These are phyloP conservation scores for Zosterops hypoxanthus DNA, from an alignment of 2,113 vertebrate species.

Conservation along the genomic window DNA sequence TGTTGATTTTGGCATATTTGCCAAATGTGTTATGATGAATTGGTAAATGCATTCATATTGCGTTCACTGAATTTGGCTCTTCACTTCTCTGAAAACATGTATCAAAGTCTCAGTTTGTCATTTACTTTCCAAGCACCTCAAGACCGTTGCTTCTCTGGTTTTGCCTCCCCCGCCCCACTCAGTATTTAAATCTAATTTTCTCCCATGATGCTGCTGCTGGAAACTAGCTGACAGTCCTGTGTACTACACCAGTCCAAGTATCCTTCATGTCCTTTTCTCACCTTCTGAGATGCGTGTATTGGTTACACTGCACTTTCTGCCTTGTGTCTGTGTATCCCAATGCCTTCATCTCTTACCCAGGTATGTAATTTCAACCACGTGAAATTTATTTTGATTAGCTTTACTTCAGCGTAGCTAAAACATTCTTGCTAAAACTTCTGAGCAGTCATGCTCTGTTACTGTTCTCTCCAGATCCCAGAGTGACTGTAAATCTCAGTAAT, in stretches of 20 bases:
- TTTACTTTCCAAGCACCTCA: not conserved
- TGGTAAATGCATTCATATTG: not conserved
- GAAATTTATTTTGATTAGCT: not conserved
- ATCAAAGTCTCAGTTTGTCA: not conserved
- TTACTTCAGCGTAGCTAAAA: not conserved
- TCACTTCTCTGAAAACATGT: not conserved
- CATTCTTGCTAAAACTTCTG: not conserved
- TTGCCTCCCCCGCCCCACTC: fast-evolving
- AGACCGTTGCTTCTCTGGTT: not conserved
- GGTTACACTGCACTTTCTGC: not conserved
- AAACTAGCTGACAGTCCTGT: not conserved
- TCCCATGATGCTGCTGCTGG: not conserved
- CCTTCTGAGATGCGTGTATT: not conserved
- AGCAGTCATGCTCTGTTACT: not conserved
- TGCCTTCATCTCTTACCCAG: not conserved
- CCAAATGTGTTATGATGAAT: not conserved
- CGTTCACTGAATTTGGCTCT: not conserved
- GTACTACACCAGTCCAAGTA: not conserved
- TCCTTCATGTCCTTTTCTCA: not conserved
- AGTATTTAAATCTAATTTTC: not conserved
- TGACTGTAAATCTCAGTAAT: not conserved
- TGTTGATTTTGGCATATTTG: not conserved
- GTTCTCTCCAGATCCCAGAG: not conserved
- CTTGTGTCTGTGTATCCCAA: not conserved
- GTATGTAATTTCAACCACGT: not conserved